Base-by-base conservation (phyloP, 2,888 invertebrate genomes). In the Lithodes maja region DNA sequence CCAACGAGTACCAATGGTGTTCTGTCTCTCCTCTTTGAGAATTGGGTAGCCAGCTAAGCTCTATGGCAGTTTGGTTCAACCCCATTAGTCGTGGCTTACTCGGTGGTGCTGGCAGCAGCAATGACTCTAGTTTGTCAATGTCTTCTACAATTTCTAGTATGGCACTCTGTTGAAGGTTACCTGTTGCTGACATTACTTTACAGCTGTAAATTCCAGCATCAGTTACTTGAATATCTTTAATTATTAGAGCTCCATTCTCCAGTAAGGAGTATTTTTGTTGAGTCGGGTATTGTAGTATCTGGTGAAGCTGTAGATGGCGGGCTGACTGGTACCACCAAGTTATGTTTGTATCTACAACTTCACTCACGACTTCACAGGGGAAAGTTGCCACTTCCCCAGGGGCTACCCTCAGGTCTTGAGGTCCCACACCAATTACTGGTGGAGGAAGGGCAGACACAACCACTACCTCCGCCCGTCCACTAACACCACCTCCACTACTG, bases 351-450 rank as follows among this genome's bases (percentile, higher is more conserved):
- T 77, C 83, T 9, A 85, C 85, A 17, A 68, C 78, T 86, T 90
- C 90, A 77, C 90, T 91, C 81, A 92, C 90, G 78, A 86, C 89
- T 97, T 96, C 95, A 98, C 98, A 98, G 93, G 98, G 96, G 78
- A 99, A 97, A 90, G 96, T 97, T 71, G 99, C 95, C 78, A 96
- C 96, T 50, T 98, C 98, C 93, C 96, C 96, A 5, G 97, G 97
- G 83, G 96, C 96, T 69, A 97, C 94, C 0, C 97, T 98, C 94
- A 97, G 97, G 94, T 98, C 98, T 91, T 96, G 96, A 5, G 97
- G 97, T 1, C 1, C 97, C 97, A 92, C 97, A 95, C 90, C 33
- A 33, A 33, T 33, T 33, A 33, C 33, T 33, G 33, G 33, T 33
- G 33, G 33, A 33, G 33, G 33, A 33, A 33, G 33, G 33, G 33